Base-by-base conservation (phyloP, 30 jellyfish, hydroid and myxozoan genomes). In the Aurelia coerulea region DNA sequence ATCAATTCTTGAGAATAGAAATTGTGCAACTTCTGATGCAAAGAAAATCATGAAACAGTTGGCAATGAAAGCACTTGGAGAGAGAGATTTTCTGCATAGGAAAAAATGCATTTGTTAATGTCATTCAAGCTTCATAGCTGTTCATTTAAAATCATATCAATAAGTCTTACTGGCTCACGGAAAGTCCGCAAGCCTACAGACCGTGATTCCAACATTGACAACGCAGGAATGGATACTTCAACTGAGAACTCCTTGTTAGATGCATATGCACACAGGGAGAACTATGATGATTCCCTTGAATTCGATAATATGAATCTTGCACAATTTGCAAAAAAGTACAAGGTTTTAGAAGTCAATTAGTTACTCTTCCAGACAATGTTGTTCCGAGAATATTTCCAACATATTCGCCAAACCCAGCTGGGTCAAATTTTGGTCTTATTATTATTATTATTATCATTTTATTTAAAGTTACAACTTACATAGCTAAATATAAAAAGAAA, bases 21-120 rank as follows among this genome's bases (percentile, higher is more conserved):
- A 4, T 4, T 2, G 49, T 37, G 5, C 49, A 37, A 37, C 5
- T 37, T 58, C 68, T 13, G 29, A 58, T 58, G 4, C 68, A 13
- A 58, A 58, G 41, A 75, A 80, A 42, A 52, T 79, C 79, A 35
- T 54, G 4, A 35, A 37, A 72, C 65, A 37, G n/a, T 17, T 72
- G 69, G 69, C 39, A 23, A 72, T 72, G 66, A 75, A 75, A 52
- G 19, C 75, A 37, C 31, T 75, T 17, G 86, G 50, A 17, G 80
- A 10, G 51, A 31, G 76, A 18, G 86, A 75, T 42, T 75, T 10
- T 42, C 80, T 52, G 50, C 79, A 75, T 35, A 75, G 19, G 86
- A 75, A 52, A 52, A 3, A 18, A 75, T 46, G 86, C 86, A 75
- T 37, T 37, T 4, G 29, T 23, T 23, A 23, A 23, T 23, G 29